phyloP scores from a whole-genome alignment of 2,888 invertebrate genomes.

The Furcula furcula region DNA sequence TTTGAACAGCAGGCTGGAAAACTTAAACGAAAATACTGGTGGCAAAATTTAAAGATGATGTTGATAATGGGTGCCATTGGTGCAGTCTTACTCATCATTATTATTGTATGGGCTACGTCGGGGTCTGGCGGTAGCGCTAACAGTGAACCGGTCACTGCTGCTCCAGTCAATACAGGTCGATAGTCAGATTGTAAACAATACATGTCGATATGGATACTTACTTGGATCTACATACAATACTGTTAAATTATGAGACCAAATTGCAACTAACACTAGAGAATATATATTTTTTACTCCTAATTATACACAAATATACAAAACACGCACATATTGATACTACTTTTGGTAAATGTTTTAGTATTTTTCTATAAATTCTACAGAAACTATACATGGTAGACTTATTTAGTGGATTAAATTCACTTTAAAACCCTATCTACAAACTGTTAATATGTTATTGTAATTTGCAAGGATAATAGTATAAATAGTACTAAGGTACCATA shows the following conservation, averaged over 20 bases:
- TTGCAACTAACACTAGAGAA: conserved; percentile 38
- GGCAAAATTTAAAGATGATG: conserved; percentile 99
- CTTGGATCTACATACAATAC: conserved; percentile 19
- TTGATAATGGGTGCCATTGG: conserved; percentile 94
- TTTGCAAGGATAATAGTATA: no score
- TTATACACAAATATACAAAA: conserved; percentile 14
- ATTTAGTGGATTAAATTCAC: conserved; percentile 31
- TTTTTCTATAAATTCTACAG: conserved; percentile 32
- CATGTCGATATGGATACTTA: conserved; percentile 29
- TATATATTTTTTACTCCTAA: conserved; percentile 39
- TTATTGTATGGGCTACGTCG: conserved; percentile 84
- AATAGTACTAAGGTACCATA: no score
- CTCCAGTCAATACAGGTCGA: conserved; percentile 45
- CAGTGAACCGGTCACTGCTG: conserved; percentile 27
- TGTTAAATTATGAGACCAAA: conserved; percentile 30
- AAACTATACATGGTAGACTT: conserved; percentile 8
- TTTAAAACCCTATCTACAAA: conserved; percentile 30
- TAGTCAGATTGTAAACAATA: conserved; percentile 34
- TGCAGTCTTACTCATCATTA: conserved; percentile 90
- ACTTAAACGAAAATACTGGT: conserved; percentile 98
- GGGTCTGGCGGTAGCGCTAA: conserved; percentile 33
- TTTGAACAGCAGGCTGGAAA: conserved; percentile 98
- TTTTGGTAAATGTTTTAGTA: conserved; percentile 25
- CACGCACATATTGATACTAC: conserved; percentile 28
- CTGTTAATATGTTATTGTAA: conserved; percentile 7